A percentile compares a stretch with the other conserved stretches of the same genome.
Evolutionary conservation across 2,113 vertebrate species (phyloP).

Genomic region (Motacilla alba): DNA sequence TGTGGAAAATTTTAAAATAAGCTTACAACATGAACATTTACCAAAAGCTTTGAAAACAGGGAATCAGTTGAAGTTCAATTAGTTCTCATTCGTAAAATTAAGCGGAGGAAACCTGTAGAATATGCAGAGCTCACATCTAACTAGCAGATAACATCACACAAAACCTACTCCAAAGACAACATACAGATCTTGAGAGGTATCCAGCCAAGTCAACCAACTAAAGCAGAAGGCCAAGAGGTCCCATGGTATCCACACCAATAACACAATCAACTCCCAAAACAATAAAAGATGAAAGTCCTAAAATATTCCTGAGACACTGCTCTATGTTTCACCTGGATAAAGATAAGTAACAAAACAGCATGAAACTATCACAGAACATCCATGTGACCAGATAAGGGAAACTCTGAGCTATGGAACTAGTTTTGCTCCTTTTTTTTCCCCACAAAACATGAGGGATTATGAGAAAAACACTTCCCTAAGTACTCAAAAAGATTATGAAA

Average conservation of each 20-base stretch:
- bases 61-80: not conserved
- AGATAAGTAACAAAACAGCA: not conserved
- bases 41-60: not conserved
- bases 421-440: accelerated
- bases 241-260: not conserved
- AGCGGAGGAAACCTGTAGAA: not conserved
- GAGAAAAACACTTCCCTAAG: not conserved
- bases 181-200: not conserved
- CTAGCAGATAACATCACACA: not conserved
- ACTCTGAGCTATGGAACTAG: not conserved
- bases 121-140: not conserved
- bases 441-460: not conserved
- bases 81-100: not conserved
- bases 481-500: not conserved
- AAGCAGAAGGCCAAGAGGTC: not conserved
- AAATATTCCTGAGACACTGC: not conserved
- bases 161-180: not conserved
- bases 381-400: not conserved
- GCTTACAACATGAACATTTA: not conserved
- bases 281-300: not conserved
- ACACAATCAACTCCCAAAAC: not conserved
- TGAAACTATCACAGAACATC: not conserved
- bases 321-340: not conserved
- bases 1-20: not conserved
- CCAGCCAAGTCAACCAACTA: not conserved